Percentiles rank a stretch among this genome's conserved stretches.
Evolutionary conservation across 2,888 invertebrate genomes (phyloP).

Genomic region (Neoitamus cyanurus): DNA sequence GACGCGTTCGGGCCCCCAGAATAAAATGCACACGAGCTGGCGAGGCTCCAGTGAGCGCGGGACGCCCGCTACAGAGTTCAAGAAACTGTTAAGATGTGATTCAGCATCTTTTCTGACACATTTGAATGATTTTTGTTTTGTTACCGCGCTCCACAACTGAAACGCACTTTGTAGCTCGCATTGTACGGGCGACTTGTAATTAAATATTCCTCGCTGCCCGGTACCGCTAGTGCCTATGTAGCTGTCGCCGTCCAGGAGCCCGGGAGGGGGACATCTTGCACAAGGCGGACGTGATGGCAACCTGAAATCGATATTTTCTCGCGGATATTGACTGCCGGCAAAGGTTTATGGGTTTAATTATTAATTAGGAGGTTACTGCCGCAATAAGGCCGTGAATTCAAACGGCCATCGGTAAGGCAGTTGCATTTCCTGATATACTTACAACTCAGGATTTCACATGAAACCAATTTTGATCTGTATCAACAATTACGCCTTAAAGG

Average conservation of each 20-base stretch:
- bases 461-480: no score
- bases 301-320: slow-evolving; percentile 24
- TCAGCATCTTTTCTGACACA: slow-evolving; percentile 32
- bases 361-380: not conserved
- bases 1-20: not conserved
- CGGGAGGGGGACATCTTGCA: not conserved
- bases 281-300: not conserved
- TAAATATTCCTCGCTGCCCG: slow-evolving; percentile 9
- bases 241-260: not conserved
- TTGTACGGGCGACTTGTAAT: slow-evolving; percentile 35
- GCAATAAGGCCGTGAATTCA: not conserved
- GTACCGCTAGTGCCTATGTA: not conserved
- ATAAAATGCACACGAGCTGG: not conserved
- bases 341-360: not conserved
- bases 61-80: slow-evolving; percentile 34
- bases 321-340: not conserved
- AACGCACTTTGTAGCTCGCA: slow-evolving; percentile 28
- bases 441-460: no score
- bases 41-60: not conserved
- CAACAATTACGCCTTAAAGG: no score
- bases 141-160: slow-evolving; percentile 42
- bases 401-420: no score
- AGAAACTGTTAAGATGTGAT: slow-evolving; percentile 43
- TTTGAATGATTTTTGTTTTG: slow-evolving; percentile 44
- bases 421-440: no score